phyloP scores from a whole-genome alignment of 2,797 vertebrate species.

The Pitangus sulphuratus region DNA sequence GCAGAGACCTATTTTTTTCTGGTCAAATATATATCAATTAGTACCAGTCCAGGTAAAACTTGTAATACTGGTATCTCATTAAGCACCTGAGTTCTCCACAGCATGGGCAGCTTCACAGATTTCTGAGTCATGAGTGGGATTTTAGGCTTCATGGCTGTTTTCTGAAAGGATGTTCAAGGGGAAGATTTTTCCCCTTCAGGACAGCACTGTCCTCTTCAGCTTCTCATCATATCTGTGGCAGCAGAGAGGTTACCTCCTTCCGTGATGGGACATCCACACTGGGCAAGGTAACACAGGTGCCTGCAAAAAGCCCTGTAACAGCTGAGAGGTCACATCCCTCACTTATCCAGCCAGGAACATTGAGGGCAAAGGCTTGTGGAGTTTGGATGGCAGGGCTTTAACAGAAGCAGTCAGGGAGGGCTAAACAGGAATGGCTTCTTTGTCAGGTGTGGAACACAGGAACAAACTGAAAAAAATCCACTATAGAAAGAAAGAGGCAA shows the following conservation, averaged over 20 bases:
- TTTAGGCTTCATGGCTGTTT: background rate
- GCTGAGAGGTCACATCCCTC: background rate
- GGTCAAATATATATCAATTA: background rate
- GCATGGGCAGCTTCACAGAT: background rate
- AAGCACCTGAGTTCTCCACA: background rate
- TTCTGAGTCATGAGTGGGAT: background rate
- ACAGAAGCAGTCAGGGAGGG: background rate
- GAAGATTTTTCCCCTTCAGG: background rate
- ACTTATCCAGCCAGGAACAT: background rate
- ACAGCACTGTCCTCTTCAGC: background rate
- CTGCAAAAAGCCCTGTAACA: background rate
- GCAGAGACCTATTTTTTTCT: background rate
- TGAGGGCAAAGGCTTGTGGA: background rate
- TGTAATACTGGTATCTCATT: background rate
- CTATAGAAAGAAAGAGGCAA: background rate
- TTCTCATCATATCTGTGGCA: background rate
- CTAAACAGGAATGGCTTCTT: background rate
- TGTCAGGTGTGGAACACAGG: background rate
- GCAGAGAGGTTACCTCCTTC: background rate
- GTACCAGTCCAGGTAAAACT: background rate
- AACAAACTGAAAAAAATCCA: background rate
- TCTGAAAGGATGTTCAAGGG: background rate
- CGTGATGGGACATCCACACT: fast-evolving
- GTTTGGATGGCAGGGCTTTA: background rate
- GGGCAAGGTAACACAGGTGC: background rate